Conservation (phyloP, 2,113 vertebrate species). For the Pterocles gutturalis region DNA sequence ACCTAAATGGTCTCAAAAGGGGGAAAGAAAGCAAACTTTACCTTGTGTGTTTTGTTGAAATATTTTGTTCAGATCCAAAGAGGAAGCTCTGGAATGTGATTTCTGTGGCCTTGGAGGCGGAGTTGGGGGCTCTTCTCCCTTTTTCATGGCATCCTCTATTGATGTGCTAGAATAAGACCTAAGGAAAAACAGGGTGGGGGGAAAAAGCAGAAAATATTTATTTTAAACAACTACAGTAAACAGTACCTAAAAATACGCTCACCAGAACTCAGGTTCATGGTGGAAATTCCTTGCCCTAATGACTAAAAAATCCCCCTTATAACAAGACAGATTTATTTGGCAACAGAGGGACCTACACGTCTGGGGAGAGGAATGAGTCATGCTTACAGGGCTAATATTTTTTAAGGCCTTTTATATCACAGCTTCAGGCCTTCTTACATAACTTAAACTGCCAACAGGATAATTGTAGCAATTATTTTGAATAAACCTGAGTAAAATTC, state of each 20-base stretch:
- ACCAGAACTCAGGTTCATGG: background rate
- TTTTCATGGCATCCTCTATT: slow-evolving; percentile 93
- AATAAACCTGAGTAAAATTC: background rate
- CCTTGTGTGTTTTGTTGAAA: slow-evolving; percentile 90
- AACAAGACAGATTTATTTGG: background rate
- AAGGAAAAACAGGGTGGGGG: background rate
- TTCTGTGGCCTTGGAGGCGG: slow-evolving; percentile 95
- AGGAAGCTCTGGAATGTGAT: slow-evolving; percentile 95
- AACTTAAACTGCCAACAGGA: background rate
- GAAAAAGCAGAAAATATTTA: background rate
- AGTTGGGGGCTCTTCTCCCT: slow-evolving; percentile 91
- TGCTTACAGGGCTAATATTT: background rate
- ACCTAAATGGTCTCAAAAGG: background rate
- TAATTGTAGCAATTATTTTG: background rate
- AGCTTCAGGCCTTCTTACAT: background rate
- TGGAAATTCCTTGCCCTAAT: background rate
- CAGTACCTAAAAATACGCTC: background rate
- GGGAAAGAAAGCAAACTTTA: slow-evolving; percentile 54
- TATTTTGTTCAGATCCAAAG: slow-evolving; percentile 96
- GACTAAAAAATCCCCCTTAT: background rate
- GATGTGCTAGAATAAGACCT: slow-evolving; percentile 97
- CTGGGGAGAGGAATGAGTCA: background rate
- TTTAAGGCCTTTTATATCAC: background rate
- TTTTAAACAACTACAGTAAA: background rate
- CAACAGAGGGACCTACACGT: background rate